These are phyloP conservation scores for Zaprionus nigranus DNA, from an alignment of 1,140 invertebrate genomes.

Conservation along the genomic window DNA sequence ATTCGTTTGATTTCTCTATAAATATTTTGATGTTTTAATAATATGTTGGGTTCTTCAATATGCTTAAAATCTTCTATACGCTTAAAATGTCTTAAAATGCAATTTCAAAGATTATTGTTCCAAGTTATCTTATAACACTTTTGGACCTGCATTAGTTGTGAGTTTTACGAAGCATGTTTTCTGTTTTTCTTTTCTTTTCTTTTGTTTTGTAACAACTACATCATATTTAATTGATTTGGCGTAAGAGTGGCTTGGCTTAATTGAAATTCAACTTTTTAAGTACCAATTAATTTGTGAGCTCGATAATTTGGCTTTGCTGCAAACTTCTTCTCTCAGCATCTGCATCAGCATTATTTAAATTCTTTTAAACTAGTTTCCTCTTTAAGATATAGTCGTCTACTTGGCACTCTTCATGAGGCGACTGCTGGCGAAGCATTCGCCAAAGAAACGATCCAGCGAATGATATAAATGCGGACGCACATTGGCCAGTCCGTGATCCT, in stretches of 20 bases:
- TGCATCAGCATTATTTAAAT: slow-evolving; percentile 19
- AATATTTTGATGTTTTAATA: slow-evolving; percentile 27
- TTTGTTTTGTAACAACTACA: slow-evolving; percentile 26
- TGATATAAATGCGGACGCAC: slow-evolving; percentile 95
- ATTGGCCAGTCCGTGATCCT: slow-evolving; percentile 92
- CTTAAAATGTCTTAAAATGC: slow-evolving; percentile 73
- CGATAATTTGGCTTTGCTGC: slow-evolving; percentile 13
- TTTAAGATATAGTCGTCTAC: slow-evolving; percentile 32
- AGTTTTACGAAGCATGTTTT: slow-evolving; percentile 48
- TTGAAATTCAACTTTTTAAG: slow-evolving; percentile 64
- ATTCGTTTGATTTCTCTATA: slow-evolving; percentile 32
- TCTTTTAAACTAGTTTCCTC: slow-evolving; percentile 25
- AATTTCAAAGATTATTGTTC: slow-evolving; percentile 78
- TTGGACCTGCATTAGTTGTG: slow-evolving; percentile 73
- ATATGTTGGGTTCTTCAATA: slow-evolving; percentile 4
- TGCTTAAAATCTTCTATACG: neutral
- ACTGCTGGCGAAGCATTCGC: slow-evolving; percentile 88
- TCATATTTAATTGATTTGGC: slow-evolving; percentile 40
- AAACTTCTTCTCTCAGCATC: slow-evolving; percentile 15
- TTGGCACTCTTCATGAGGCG: slow-evolving; percentile 76
- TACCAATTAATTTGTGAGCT: slow-evolving; percentile 62
- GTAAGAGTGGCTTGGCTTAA: slow-evolving; percentile 28
- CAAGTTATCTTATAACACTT: slow-evolving; percentile 78
- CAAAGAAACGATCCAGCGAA: slow-evolving; percentile 94
- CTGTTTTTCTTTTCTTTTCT: slow-evolving; percentile 16